Conservation (phyloP, 2,888 invertebrate genomes). For the Drosophila multiciliata region DNA sequence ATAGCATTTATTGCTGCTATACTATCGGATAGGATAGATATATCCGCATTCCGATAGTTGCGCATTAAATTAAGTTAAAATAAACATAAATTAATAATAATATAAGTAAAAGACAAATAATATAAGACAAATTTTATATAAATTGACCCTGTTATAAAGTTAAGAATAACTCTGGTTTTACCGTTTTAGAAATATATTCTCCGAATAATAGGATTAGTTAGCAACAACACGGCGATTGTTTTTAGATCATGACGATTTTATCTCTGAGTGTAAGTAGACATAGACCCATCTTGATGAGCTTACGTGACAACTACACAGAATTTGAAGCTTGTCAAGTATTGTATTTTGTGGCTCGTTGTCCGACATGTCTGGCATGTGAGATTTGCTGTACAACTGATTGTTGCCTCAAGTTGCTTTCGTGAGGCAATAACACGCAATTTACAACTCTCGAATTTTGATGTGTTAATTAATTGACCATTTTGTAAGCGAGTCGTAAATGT, state of each 20-base stretch:
- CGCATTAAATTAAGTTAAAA: too few species aligned
- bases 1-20: too few species aligned
- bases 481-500: conserved; percentile 18
- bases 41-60: too few species aligned
- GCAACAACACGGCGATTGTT: background rate
- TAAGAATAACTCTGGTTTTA: background rate
- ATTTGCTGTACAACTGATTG: conserved; percentile 37
- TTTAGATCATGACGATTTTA: background rate
- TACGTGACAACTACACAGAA: conserved; percentile 35
- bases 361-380: conserved; percentile 41
- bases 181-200: too few species aligned
- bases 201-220: background rate
- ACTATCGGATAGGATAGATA: too few species aligned
- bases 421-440: conserved; percentile 11
- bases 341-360: background rate
- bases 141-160: too few species aligned
- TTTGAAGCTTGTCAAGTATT: conserved; percentile 26
- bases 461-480: conserved; percentile 56
- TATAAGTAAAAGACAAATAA: background rate
- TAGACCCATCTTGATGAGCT: conserved; percentile 15
- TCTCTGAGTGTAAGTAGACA: background rate
- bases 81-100: too few species aligned
- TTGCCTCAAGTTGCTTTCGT: conserved; percentile 12
- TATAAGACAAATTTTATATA: background rate
- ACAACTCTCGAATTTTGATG: conserved; percentile 21